Conservation (phyloP, 2,888 invertebrate species). For the Xestia c-nigrum region DNA sequence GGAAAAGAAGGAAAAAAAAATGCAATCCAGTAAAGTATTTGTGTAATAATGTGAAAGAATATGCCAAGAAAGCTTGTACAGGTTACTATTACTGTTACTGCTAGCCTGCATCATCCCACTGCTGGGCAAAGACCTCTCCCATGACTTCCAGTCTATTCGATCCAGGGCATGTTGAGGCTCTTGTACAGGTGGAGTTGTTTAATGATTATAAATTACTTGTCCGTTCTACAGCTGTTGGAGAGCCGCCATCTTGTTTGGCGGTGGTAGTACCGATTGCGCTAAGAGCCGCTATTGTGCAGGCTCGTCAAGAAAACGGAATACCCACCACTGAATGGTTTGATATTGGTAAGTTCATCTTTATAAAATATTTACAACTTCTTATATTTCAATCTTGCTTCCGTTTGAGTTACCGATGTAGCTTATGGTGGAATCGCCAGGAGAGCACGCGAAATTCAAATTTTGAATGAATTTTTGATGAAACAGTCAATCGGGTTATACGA, state of each 20-base stretch:
- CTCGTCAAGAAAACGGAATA: slow-evolving; percentile 89
- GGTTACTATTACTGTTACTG: too few species aligned
- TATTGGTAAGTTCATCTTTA: slow-evolving; percentile 82
- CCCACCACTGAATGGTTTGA: slow-evolving; percentile 86
- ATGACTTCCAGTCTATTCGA: too few species aligned
- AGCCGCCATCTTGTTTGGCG: slow-evolving; percentile 82
- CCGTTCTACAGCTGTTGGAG: slow-evolving; percentile 79
- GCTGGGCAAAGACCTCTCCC: too few species aligned
- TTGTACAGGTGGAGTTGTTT: background rate
- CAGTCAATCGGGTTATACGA: too few species aligned
- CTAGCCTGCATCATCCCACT: too few species aligned
- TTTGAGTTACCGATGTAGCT: background rate
- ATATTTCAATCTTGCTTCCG: background rate
- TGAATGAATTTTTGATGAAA: too few species aligned
- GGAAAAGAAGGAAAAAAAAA: background rate
- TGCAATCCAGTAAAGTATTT: too few species aligned
- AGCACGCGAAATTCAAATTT: too few species aligned
- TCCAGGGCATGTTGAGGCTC: too few species aligned
- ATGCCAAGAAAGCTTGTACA: too few species aligned
- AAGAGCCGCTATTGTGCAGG: slow-evolving; percentile 90
- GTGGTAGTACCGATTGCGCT: slow-evolving; percentile 88
- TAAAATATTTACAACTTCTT: background rate
- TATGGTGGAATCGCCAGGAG: too few species aligned
- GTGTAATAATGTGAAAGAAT: too few species aligned
- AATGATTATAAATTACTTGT: background rate